Conservation (phyloP, 2,888 invertebrate species). For the Galerucella nymphaeae region DNA sequence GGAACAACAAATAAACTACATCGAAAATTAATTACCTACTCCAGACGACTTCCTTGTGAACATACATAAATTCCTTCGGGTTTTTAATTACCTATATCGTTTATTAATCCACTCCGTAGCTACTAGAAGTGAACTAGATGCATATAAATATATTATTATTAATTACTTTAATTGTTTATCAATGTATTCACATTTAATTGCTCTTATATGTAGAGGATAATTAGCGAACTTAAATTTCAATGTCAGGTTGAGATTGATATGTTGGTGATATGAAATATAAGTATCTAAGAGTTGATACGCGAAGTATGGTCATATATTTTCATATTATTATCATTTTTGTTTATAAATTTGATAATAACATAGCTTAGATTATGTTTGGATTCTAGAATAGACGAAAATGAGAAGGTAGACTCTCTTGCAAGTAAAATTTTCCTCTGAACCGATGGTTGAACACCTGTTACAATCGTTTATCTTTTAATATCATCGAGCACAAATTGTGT, state of each 20-base stretch:
- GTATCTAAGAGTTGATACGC: neutral
- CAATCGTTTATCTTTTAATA: neutral
- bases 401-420: no score
- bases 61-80: conserved; percentile 15
- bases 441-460: neutral
- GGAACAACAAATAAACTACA: conserved; percentile 32
- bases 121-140: neutral
- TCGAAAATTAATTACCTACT: conserved; percentile 28
- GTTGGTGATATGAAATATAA: neutral
- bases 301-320: neutral
- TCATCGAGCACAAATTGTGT: neutral
- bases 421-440: no score
- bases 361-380: no score
- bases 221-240: conserved; percentile 24
- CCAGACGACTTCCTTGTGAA: conserved; percentile 32
- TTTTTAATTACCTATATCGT: conserved; percentile 23
- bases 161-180: conserved; percentile 28
- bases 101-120: conserved; percentile 21
- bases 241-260: conserved; percentile 18
- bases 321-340: neutral
- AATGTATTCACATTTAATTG: conserved; percentile 24
- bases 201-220: conserved; percentile 11
- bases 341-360: no score
- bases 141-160: neutral
- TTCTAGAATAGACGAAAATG: no score